phyloP scores from a whole-genome alignment of 2,113 vertebrate species.

The Cheilinus undulatus region DNA sequence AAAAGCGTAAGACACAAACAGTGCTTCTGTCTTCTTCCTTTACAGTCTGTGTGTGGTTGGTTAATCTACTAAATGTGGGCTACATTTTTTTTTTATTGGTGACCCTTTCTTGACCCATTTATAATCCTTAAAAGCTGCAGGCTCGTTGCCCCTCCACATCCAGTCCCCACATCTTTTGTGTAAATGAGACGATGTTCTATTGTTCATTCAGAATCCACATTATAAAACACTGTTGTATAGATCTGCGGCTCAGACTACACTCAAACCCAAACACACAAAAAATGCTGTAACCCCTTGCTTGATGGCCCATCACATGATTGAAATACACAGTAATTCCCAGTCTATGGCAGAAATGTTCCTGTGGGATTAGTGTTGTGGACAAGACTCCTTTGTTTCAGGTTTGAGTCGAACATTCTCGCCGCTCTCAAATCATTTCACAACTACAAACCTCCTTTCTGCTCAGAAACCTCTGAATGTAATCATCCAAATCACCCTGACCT shows the following conservation, averaged over 20 bases:
- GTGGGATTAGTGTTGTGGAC: slow-evolving; percentile 74
- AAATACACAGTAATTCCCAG: slow-evolving; percentile 72
- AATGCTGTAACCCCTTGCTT: slow-evolving; percentile 49
- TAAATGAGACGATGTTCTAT: slow-evolving; percentile 9
- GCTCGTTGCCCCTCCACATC: not conserved
- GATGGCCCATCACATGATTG: slow-evolving; percentile 71
- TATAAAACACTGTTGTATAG: slow-evolving; percentile 7
- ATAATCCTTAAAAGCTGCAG: not conserved
- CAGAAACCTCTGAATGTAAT: slow-evolving; percentile 37
- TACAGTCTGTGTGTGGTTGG: not conserved
- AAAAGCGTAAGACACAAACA: not conserved
- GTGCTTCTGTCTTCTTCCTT: not conserved
- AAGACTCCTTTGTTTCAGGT: slow-evolving; percentile 76
- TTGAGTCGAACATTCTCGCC: slow-evolving; percentile 53
- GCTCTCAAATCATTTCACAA: slow-evolving; percentile 68
- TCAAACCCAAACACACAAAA: slow-evolving; percentile 48
- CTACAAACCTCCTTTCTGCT: slow-evolving; percentile 59
- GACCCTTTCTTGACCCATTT: slow-evolving; percentile 20
- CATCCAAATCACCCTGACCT: slow-evolving; percentile 45
- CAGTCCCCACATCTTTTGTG: not conserved
- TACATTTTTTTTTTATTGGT: not conserved
- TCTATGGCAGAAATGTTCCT: slow-evolving; percentile 61
- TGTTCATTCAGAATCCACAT: slow-evolving; percentile 11
- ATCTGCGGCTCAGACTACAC: slow-evolving; percentile 17
- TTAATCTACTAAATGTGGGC: not conserved